phyloP scores from a whole-genome alignment of 2,888 invertebrate species.

The Escarpia spicata region DNA sequence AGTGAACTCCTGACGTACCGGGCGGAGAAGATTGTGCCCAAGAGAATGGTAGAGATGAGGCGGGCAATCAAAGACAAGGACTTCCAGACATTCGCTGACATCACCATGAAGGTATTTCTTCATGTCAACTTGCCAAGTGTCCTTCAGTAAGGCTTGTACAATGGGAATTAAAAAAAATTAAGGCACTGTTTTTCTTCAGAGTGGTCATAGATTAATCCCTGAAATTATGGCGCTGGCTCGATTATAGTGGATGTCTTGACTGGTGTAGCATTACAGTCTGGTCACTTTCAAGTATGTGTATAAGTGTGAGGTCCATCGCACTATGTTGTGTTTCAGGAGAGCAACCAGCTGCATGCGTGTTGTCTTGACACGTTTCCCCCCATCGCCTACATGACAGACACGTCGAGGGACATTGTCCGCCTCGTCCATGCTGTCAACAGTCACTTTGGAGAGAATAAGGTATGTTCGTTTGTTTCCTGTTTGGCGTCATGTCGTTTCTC shows the following conservation, averaged over 20 bases:
- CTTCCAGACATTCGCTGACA: conserved; percentile 86
- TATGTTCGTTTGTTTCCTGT: conserved; percentile 52
- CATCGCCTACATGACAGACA: conserved; percentile 89
- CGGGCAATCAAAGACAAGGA: conserved; percentile 76
- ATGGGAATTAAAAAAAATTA: too few relatives aligned
- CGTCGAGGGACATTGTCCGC: conserved; percentile 82
- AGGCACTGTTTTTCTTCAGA: too few relatives aligned
- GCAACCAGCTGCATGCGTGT: conserved; percentile 95
- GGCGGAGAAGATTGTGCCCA: conserved; percentile 78
- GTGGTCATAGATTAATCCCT: too few relatives aligned
- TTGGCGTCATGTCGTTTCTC: conserved; percentile 6
- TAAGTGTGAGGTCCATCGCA: background rate
- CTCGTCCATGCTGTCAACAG: conserved; percentile 87
- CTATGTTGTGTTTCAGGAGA: conserved; percentile 72
- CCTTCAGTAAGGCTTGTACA: background rate
- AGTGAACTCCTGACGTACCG: conserved; percentile 84
- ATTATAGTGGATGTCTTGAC: background rate
- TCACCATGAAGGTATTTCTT: conserved; percentile 81
- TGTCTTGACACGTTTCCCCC: conserved; percentile 95
- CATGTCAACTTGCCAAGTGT: background rate
- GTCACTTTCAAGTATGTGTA: background rate
- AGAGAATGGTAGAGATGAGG: conserved; percentile 71
- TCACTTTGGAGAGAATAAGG: conserved; percentile 73
- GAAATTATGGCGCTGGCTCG: too few relatives aligned
- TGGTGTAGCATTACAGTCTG: background rate